Conservation (phyloP, 2,113 vertebrate species). For the Condylura cristata region DNA sequence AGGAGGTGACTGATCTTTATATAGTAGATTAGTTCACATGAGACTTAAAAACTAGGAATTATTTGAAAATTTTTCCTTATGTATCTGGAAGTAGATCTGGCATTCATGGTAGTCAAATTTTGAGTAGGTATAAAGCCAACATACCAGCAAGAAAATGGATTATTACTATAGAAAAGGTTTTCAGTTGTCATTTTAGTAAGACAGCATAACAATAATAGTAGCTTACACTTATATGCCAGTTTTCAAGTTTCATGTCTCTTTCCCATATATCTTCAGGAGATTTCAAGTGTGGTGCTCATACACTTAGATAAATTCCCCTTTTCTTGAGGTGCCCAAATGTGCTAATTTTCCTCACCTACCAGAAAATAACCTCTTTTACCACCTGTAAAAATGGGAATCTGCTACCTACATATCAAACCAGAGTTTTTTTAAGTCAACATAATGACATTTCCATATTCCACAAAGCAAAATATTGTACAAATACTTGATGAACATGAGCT, state of each 20-base stretch:
- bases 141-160: not conserved
- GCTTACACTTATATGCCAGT: not conserved
- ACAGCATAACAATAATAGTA: not conserved
- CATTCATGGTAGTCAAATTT: not conserved
- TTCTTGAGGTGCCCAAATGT: not conserved
- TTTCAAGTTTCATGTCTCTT: constrained; percentile 11
- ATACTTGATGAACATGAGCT: not conserved
- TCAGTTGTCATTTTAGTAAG: not conserved
- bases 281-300: not conserved
- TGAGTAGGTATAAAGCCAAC: not conserved
- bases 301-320: not conserved
- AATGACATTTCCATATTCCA: not conserved
- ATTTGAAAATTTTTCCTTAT: not conserved
- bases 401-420: not conserved
- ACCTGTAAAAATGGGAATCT: not conserved
- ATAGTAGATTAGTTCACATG: not conserved
- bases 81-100: not conserved
- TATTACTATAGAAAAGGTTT: not conserved
- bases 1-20: not conserved
- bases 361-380: not conserved
- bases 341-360: not conserved
- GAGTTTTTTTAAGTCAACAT: not conserved
- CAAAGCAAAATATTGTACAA: not conserved
- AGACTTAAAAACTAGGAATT: not conserved
- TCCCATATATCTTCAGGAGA: not conserved